Conservation (phyloP, 2,113 vertebrate genomes). For the Neotragus moschatus region DNA sequence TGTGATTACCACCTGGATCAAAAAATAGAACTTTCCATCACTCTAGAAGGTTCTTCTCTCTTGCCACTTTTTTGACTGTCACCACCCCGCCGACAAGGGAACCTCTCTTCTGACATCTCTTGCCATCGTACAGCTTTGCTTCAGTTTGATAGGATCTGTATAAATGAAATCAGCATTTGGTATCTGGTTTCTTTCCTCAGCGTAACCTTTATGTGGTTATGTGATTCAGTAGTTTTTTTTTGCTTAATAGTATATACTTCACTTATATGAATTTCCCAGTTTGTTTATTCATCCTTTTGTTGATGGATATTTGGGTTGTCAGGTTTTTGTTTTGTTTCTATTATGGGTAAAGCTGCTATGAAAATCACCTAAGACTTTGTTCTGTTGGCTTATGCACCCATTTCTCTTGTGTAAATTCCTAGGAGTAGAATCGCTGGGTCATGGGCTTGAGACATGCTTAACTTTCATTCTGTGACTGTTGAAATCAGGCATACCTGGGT, state of each 20-base stretch:
- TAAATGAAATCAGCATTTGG: neutral
- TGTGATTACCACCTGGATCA: neutral
- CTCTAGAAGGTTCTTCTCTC: neutral
- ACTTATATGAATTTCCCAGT: neutral
- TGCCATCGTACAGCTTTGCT: neutral
- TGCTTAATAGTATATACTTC: neutral
- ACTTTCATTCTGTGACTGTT: neutral
- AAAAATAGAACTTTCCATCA: neutral
- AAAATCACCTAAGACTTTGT: neutral
- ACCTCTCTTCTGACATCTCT: neutral
- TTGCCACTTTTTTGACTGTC: neutral
- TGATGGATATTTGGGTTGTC: neutral
- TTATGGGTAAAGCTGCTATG: neutral
- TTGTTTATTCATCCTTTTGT: neutral
- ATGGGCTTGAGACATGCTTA: neutral
- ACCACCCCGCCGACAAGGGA: neutral
- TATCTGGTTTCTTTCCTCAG: neutral
- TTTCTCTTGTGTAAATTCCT: neutral
- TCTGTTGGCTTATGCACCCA: neutral
- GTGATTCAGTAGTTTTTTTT: neutral
- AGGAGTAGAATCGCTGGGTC: neutral
- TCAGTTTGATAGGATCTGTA: neutral
- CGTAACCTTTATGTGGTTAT: neutral
- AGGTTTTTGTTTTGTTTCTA: neutral
- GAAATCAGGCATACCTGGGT: neutral